Evolutionary conservation across 2,113 vertebrate species (phyloP).

Genomic region (Pithys albifrons): DNA sequence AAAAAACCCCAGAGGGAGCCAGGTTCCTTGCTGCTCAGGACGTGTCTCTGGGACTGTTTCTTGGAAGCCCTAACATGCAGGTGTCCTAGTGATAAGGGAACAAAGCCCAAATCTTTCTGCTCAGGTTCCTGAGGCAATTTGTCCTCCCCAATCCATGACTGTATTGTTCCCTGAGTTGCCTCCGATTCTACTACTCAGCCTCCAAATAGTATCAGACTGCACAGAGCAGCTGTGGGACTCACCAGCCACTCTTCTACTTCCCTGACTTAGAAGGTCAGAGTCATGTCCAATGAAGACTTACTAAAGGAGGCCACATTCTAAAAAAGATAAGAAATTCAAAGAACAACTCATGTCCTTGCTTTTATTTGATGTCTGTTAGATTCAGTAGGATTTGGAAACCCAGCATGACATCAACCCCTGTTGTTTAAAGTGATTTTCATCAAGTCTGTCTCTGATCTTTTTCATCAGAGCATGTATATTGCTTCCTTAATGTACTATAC

Average conservation of each 20-base stretch:
- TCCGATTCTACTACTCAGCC: neutral
- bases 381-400: neutral
- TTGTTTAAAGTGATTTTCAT: neutral
- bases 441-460: neutral
- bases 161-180: neutral
- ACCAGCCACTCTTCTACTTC: neutral
- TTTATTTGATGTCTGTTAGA: neutral
- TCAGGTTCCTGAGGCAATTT: neutral
- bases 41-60: neutral
- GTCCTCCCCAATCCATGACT: neutral
- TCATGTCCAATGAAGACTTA: neutral
- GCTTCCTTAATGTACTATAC: neutral
- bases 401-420: neutral
- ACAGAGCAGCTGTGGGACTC: neutral
- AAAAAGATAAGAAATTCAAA: neutral
- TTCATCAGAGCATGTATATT: neutral
- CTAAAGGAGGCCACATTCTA: neutral
- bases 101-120: neutral
- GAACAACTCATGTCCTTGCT: neutral
- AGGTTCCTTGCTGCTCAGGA: neutral
- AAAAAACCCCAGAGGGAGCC: neutral
- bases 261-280: neutral
- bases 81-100: neutral
- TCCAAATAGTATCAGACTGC: neutral
- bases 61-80: neutral